phyloP scores from a whole-genome alignment of 2,113 vertebrate genomes.

The Platanista minor region DNA sequence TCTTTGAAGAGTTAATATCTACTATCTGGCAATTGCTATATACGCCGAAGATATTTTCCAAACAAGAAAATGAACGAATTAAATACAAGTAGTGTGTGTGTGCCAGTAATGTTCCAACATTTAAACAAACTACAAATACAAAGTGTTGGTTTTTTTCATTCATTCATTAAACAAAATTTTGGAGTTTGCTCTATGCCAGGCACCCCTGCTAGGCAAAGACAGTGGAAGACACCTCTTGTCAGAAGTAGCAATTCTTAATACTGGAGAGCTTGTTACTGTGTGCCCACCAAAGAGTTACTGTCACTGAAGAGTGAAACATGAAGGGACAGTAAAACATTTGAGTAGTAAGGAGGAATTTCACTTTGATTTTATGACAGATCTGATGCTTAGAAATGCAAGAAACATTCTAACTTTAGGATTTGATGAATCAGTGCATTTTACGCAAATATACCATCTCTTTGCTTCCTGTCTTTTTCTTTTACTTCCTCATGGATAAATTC shows the following conservation, averaged over 20 bases:
- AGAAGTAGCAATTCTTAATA: neutral
- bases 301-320: neutral
- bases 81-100: neutral
- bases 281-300: neutral
- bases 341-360: neutral
- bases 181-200: neutral
- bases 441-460: neutral
- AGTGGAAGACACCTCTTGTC: neutral
- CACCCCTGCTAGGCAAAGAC: neutral
- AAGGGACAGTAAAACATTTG: neutral
- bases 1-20: conserved; percentile 18
- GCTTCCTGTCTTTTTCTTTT: neutral
- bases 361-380: neutral
- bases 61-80: neutral
- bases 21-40: neutral
- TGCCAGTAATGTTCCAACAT: neutral
- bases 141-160: neutral
- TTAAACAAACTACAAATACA: neutral
- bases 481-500: neutral
- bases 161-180: neutral
- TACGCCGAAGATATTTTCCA: neutral
- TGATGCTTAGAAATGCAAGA: neutral
- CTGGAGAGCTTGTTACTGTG: neutral
- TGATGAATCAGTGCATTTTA: neutral
- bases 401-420: conserved; percentile 4